phyloP scores from a whole-genome alignment of 2,888 invertebrate genomes.

The Temnothorax unifasciatus region DNA sequence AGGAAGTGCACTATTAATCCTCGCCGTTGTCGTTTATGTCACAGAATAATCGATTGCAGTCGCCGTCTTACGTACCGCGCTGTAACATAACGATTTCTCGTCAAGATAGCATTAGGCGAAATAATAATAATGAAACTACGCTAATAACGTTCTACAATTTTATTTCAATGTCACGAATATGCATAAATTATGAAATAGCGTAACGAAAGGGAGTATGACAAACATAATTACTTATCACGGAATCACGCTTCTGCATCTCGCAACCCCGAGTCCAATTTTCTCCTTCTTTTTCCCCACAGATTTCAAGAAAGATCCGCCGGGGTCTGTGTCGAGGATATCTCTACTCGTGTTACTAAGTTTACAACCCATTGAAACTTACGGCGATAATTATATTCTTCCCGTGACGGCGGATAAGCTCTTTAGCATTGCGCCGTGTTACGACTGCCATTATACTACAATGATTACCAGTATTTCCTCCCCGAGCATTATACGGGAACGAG shows the following conservation, averaged over 20 bases:
- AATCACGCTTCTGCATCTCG: background rate
- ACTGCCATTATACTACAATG: slow-evolving; percentile 24
- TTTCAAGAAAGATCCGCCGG: background rate
- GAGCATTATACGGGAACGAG: slow-evolving; percentile 20
- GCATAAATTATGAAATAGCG: background rate
- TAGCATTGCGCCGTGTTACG: slow-evolving; percentile 10
- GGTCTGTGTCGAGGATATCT: background rate
- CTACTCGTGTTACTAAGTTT: slow-evolving; percentile 23
- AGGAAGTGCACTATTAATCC: slow-evolving; percentile 13
- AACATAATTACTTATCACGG: background rate
- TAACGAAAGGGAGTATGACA: background rate
- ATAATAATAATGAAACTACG: background rate
- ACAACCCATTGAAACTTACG: slow-evolving; percentile 41
- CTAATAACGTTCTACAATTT: background rate
- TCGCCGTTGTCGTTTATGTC: slow-evolving; percentile 30
- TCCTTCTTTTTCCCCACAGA: background rate
- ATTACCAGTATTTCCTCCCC: slow-evolving; percentile 29
- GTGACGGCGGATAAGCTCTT: slow-evolving; percentile 24
- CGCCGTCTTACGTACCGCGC: background rate
- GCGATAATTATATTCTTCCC: slow-evolving; percentile 48
- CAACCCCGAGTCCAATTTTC: background rate
- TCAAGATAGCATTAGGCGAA: background rate
- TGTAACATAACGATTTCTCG: background rate
- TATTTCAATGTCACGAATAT: background rate
- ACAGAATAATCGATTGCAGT: background rate